phyloP scores from a whole-genome alignment of 2,797 vertebrate species.

The Aplochiton taeniatus region DNA sequence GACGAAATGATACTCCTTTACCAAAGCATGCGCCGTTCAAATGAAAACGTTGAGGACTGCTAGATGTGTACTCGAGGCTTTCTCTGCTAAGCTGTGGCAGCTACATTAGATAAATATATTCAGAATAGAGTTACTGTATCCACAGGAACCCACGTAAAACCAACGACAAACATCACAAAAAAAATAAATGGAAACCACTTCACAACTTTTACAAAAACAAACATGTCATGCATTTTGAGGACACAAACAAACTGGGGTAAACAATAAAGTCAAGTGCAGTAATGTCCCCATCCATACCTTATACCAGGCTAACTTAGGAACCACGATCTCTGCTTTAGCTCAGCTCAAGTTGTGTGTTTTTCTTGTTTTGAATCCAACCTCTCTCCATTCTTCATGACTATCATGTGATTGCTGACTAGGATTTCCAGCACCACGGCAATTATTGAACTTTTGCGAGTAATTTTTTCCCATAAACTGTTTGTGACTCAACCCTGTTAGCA shows the following conservation, averaged over 20 bases:
- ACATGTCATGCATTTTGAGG: too few species aligned
- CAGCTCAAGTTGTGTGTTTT: conserved; percentile 2
- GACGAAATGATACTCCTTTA: too few species aligned
- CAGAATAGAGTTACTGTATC: neutral
- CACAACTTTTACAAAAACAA: too few species aligned
- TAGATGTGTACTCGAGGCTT: too few species aligned
- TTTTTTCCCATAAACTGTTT: conserved; percentile 54
- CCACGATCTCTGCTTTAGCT: conserved; percentile 18
- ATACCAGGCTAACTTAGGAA: neutral
- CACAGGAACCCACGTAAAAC: too few species aligned
- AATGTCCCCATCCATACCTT: conserved; percentile 23
- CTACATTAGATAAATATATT: too few species aligned
- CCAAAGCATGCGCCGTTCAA: too few species aligned
- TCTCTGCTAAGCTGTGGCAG: too few species aligned
- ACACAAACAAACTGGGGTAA: neutral
- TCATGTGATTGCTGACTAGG: conserved; percentile 77
- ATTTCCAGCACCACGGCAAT: conserved; percentile 76
- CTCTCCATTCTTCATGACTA: conserved; percentile 61
- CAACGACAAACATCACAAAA: neutral
- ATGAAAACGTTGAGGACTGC: too few species aligned
- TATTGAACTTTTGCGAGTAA: conserved; percentile 67
- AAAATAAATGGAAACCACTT: neutral
- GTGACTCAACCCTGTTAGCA: conserved; percentile 58
- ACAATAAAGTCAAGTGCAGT: conserved; percentile 13
- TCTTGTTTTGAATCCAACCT: conserved; percentile 31